Percentiles rank a stretch among this genome's conserved stretches.
phyloP scores from a whole-genome alignment of 2,797 vertebrate genomes.

The Paratrypauchen microcephalus region DNA sequence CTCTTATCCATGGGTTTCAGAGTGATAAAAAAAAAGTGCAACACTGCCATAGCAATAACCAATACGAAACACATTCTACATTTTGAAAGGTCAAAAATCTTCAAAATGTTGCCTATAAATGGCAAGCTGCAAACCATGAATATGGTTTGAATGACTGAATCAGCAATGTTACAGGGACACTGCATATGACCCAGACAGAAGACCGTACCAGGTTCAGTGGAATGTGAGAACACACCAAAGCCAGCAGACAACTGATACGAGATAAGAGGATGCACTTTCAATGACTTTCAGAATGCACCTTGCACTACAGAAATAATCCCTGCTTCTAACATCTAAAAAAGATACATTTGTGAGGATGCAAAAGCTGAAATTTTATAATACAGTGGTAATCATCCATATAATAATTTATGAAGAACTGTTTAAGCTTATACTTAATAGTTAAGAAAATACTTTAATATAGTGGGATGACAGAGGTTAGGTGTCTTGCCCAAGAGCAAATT shows the following conservation, averaged over 20 bases:
- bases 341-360: background rate
- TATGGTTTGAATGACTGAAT: slow-evolving; percentile 54
- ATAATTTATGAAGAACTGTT: background rate
- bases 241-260: slow-evolving; percentile 29
- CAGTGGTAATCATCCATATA: background rate
- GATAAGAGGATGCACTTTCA: slow-evolving; percentile 37
- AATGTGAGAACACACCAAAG: slow-evolving; percentile 27
- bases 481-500: background rate
- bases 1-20: background rate
- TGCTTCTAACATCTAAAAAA: background rate
- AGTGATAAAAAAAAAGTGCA: background rate
- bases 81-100: background rate
- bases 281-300: slow-evolving; percentile 19
- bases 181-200: background rate
- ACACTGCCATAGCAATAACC: background rate
- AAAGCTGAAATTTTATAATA: background rate
- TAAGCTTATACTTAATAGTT: background rate
- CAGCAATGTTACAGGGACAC: slow-evolving; percentile 29
- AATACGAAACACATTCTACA: background rate
- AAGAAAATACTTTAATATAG: background rate
- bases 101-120: background rate
- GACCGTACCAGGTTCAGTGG: slow-evolving; percentile 22
- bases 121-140: slow-evolving; percentile 26
- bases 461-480: background rate
- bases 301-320: slow-evolving; percentile 8